Conservation (phyloP, 2,888 invertebrate genomes). For the Patella ulyssiponensis region DNA sequence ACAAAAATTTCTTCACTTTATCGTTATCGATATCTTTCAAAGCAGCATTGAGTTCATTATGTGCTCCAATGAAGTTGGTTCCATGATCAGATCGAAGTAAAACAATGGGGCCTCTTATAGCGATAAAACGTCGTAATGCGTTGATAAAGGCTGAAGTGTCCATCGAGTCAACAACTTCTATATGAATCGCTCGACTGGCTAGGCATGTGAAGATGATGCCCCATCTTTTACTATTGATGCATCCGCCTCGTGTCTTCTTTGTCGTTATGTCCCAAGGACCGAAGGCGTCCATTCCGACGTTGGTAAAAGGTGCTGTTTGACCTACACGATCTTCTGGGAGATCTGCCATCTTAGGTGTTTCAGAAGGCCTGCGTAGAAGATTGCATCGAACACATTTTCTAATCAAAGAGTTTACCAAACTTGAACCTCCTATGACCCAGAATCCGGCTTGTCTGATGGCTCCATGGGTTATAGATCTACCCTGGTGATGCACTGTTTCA, state of each 20-base stretch:
- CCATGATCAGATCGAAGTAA: constrained; percentile 11
- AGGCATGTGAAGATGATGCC: too few species aligned
- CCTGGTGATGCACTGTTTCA: background rate
- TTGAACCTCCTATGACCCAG: constrained; percentile 10
- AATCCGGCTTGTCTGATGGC: constrained; percentile 3
- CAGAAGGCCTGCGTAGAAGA: too few species aligned
- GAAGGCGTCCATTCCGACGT: too few species aligned
- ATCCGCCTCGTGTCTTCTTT: too few species aligned
- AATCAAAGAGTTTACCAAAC: background rate
- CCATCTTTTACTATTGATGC: too few species aligned
- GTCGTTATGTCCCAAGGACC: too few species aligned
- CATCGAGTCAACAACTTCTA: too few species aligned
- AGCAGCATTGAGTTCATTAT: background rate
- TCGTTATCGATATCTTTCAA: background rate
- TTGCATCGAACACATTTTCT: constrained; percentile 4
- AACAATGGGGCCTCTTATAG: constrained; percentile 8
- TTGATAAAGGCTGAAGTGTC: constrained; percentile 16
- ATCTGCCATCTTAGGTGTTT: too few species aligned
- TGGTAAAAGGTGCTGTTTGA: too few species aligned
- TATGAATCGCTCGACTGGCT: too few species aligned
- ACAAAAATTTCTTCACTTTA: background rate
- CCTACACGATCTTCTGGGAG: too few species aligned
- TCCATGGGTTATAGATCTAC: background rate
- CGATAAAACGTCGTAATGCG: constrained; percentile 15
- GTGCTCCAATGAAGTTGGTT: constrained; percentile 22